A percentile compares a stretch with the other conserved stretches of the same genome.
These are phyloP conservation scores for Cephus spinipes DNA, from an alignment of 2,888 invertebrate genomes.

Conservation along the genomic window DNA sequence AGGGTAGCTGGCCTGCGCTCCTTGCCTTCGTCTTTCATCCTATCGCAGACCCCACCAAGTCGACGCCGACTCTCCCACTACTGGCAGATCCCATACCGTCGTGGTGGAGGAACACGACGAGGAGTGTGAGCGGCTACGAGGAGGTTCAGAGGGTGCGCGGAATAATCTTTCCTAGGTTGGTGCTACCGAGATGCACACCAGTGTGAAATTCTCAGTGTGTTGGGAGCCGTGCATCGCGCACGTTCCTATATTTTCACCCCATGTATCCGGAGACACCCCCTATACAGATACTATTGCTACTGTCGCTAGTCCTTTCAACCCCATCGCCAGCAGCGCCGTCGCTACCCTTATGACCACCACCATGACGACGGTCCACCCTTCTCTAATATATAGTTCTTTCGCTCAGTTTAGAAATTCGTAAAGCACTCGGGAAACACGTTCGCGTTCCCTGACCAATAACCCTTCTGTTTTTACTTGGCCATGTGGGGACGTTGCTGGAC, in stretches of 20 bases:
- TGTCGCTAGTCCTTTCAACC: not conserved
- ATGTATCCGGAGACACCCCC: not conserved
- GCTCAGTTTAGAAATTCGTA: not conserved
- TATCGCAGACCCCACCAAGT: constrained; percentile 23
- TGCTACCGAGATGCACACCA: constrained; percentile 41
- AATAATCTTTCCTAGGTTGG: not conserved
- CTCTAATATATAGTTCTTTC: not conserved
- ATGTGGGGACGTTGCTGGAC: not conserved
- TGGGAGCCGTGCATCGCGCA: constrained; percentile 37
- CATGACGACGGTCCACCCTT: not conserved
- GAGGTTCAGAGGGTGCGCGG: constrained; percentile 20
- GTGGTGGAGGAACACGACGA: not conserved
- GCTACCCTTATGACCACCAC: not conserved
- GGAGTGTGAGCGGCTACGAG: constrained; percentile 5
- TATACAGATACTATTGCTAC: not conserved
- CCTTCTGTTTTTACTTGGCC: not conserved
- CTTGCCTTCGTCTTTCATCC: constrained; percentile 22
- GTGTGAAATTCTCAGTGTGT: constrained; percentile 33
- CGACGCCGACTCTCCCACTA: constrained; percentile 11
- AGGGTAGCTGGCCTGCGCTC: constrained; percentile 3
- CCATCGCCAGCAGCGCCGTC: not conserved
- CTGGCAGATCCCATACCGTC: not conserved
- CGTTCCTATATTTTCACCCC: constrained; percentile 3
- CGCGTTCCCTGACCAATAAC: not conserved
- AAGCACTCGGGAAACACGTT: not conserved